Evolutionary conservation across 2,888 invertebrate genomes (phyloP), one percentile per base, ranked within the genome.

Genomic region (Physocephala rufipes): DNA sequence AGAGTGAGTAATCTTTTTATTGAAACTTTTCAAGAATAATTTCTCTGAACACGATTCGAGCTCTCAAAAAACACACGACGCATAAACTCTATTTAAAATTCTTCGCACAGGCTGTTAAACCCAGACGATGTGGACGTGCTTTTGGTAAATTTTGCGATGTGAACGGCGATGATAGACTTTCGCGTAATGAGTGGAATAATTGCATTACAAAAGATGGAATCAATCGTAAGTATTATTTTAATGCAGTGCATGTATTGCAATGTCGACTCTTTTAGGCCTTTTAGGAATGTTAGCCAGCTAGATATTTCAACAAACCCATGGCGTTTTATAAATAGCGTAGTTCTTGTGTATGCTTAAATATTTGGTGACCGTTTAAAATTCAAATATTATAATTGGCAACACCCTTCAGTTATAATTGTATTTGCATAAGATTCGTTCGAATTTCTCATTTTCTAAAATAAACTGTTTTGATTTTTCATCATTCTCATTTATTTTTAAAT

Each of bases 61-160:
- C 36, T 36, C 36, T 36, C 36, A 36, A 36, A 36, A 36, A 49
- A 49, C 62, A 45, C 19, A n/a, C n/a, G n/a, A n/a, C n/a, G n/a
- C n/a, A n/a, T n/a, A 13, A 21, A 55, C 19, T 30, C 65, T 64
- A 49, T 28, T 65, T 65, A 51, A 65, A 49, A 51, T 65, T 72
- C 74, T 74, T 74, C 71, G 70, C 69, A 72, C 74, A 89, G 90
- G 92, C 93, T 74, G 94, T 96, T 68, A 93, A 93, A 82, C 97
- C 97, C 51, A 93, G 93, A 85, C 90, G 93, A 67, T 97, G 97
- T 87, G 95, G 96, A 62, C 92, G 94, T 80, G 91, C 92, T 51
- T 97, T 97, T 88, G 92, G 94, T 24, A 91, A 92, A 77, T 92
- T 92, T 79, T 97, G 97, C 87, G 97, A 97, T 86, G 88, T 90